These are phyloP conservation scores for Zeuzera pyrina DNA, from an alignment of 2,888 invertebrate species.

Conservation along the genomic window DNA sequence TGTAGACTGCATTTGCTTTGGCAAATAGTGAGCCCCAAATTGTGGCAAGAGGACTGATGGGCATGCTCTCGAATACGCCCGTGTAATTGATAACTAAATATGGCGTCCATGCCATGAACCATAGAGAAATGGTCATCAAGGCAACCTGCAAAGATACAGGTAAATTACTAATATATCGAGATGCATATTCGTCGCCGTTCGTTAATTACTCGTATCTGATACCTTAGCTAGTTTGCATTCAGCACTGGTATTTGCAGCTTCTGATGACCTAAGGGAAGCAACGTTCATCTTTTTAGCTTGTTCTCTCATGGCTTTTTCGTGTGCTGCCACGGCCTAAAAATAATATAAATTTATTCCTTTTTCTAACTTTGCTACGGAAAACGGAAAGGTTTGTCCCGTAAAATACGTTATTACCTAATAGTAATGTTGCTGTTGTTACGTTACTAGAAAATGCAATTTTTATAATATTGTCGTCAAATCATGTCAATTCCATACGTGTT, in stretches of 20 bases:
- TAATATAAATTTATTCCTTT: too few relatives aligned
- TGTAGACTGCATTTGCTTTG: constrained; percentile 92
- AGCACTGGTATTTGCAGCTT: constrained; percentile 83
- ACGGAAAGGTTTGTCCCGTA: too few relatives aligned
- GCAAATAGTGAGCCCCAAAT: constrained; percentile 94
- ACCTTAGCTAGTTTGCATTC: constrained; percentile 91
- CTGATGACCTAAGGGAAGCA: constrained; percentile 85
- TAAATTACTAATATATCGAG: neutral
- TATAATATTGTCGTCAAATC: too few relatives aligned
- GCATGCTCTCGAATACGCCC: constrained; percentile 83
- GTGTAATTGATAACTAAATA: constrained; percentile 87
- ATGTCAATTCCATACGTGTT: too few relatives aligned
- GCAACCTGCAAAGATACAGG: constrained; percentile 76
- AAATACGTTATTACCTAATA: too few relatives aligned
- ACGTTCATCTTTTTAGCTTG: constrained; percentile 97
- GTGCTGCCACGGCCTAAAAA: constrained; percentile 81
- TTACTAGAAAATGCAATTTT: too few relatives aligned
- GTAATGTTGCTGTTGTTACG: too few relatives aligned
- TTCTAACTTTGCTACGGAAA: too few relatives aligned
- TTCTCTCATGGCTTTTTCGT: constrained; percentile 89
- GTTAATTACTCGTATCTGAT: too few relatives aligned
- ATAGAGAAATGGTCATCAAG: constrained; percentile 89
- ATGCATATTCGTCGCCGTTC: neutral
- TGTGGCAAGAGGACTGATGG: constrained; percentile 84
- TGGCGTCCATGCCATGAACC: constrained; percentile 96